Base-by-base conservation (phyloP, 1,140 invertebrate genomes). In the Sesamia nonagrioides region DNA sequence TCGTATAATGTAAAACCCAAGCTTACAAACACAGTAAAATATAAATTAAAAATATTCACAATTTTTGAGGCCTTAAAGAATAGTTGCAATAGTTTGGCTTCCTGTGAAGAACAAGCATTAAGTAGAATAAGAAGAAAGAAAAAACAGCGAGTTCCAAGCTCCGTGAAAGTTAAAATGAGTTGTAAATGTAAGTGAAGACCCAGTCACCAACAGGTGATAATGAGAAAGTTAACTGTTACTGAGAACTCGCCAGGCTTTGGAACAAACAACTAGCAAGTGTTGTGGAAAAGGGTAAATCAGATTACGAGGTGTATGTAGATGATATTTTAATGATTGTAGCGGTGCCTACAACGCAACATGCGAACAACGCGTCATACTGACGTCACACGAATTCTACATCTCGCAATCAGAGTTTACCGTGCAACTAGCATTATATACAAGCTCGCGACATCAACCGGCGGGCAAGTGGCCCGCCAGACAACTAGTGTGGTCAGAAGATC, bases 141-240 rank as follows among this genome's bases (percentile, higher is more conserved):
- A 40, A 60, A 61, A 48, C 54, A 37, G n/a, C 58, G 21, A 45
- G 58, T 15, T 75, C 54, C 42, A 61, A 56, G 42, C 54, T 18
- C 37, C 18, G 33, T 18, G 27, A 18, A 75, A 75, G 73, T 75
- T 75, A 75, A 75, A 75, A 75, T 75, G 73, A 75, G 58, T 75
- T 75, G 73, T 75, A 75, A 75, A 75, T 75, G 72, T 75, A 75
- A 50, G 73, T 35, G 58, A 75, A 75, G 73, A 52, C 58, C 42
- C 40, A 63, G 42, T 75, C 37, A 8, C 56, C 58, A 75, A 63
- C 73, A 75, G 73, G 73, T 75, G 73, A 75, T 75, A 75, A 75
- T 75, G 73, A 60, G 63, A 75, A 75, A 75, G 58, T 75, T 75
- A 74, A 74, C 71, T 35, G 71, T 58, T 58, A 75, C 58, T 37